Evolutionary conservation across 2,888 invertebrate species (phyloP), one percentile per base, ranked within the genome.

Genomic region (Ophonus ardosiacus): DNA sequence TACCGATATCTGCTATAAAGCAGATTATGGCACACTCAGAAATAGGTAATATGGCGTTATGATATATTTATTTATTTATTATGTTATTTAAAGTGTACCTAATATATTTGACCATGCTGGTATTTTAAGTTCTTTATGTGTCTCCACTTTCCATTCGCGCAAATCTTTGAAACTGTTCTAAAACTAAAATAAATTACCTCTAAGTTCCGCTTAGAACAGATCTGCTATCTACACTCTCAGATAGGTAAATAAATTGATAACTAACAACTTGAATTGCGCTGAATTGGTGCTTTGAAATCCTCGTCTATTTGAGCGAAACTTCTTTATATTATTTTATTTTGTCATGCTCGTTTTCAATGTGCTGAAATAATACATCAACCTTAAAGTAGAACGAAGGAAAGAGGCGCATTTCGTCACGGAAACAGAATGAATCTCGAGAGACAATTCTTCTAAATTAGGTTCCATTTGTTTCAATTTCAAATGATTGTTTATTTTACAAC

Each of bases 361-460:
- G 8, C 18, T 63, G 18, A 63, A 15, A 74, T 74, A 40, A 43
- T 74, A 43, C 13, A 74, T 40, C 71, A 43, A 15, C 43, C 71
- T 74, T 17, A 43, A 71, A 43, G 71, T 17, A 18, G 43, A 43
- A 13, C 17, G 71, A 40, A 17, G 71, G 7, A 43, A 74, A 43
- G 15, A 74, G 8, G 43, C 17, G 71, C 71, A 74, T 15, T 40
- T 40, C 68, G 71, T 74, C 71, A 74, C 71, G 71, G 43, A 51
- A 74, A 74, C 71, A 18, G 1, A 17, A 15, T 40, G 71, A 74
- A 74, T 74, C 71, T 74, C 71, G 1, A 17, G 71, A 43, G 71
- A 74, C 71, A 74, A 74, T 74, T 74, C 43, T 74, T 51, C 71
- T 18, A 74, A 74, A 74, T 74, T 74, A 74, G 13, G 18, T 74